Base-by-base conservation (phyloP, 2,113 vertebrate genomes). In the Cyprinodon variegatus region DNA sequence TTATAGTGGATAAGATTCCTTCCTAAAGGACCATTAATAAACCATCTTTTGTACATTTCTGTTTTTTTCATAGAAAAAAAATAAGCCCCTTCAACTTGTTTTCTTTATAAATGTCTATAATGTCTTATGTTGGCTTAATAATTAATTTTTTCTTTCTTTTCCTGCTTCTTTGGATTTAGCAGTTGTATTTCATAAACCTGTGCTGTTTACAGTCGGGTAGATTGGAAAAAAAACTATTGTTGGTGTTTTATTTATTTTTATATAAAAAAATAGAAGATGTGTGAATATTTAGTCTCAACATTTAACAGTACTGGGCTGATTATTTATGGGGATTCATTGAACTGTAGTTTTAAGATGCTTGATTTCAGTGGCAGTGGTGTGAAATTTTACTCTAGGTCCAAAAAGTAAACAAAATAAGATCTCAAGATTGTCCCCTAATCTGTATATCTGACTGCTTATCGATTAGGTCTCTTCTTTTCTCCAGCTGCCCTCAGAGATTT, bases 381-480 rank as follows among this genome's bases (percentile, higher is more conserved):
- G 20, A 57, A 29, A 29, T 29, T 29, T 29, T n/a, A 20, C 50
- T 57, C 17, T 9, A 57, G 50, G 6, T 57, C 8, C 50, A 0
- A 53, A 20, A 7, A 53, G 29, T 29, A 53, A 20, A 20, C 17
- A 2, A 53, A 53, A 20, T 4, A 5, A 53, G 9, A 11, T 10
- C 5, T 4, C 41, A 41, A 20, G 15, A 53, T 53, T 53, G 15
- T 17, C 17, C 20, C 7, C 50, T 57, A 20, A 57, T 57, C 50
- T 57, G 50, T 20, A 82, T 85, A 77, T 81, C 76, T 73, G 60
- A 46, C 59, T 45, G 53, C 57, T 69, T 86, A 92, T 92, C 83
- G 89, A 92, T 93, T 74, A 74, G 70, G 14, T 77, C 38, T 79
- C 79, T 87, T 53, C 82, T 74, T 65, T 17, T 81, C 83, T 72